phyloP scores from a whole-genome alignment of 2,888 invertebrate species.

The Drosophila diplacantha region DNA sequence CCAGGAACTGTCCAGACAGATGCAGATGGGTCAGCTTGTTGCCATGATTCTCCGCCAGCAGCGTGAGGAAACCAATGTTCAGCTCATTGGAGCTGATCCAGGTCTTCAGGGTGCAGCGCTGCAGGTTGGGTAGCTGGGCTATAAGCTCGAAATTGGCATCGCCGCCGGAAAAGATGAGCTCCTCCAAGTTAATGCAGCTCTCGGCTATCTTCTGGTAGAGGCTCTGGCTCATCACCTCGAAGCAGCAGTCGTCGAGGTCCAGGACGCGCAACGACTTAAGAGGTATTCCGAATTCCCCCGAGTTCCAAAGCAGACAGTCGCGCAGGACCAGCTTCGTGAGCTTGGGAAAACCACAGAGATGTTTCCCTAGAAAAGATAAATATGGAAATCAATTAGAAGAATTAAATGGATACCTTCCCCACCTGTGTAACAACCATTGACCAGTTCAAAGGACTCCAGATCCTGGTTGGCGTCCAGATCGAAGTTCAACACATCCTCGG shows the following conservation, averaged over 20 bases:
- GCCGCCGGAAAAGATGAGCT: conserved; percentile 59
- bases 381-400: background rate
- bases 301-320: conserved; percentile 61
- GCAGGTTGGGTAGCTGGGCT: conserved; percentile 51
- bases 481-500: conserved; percentile 56
- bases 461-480: conserved; percentile 46
- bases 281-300: conserved; percentile 59
- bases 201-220: conserved; percentile 60
- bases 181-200: conserved; percentile 50
- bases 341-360: conserved; percentile 52
- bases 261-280: conserved; percentile 39
- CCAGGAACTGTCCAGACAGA: conserved; percentile 52
- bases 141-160: conserved; percentile 60
- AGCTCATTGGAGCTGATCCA: conserved; percentile 61
- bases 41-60: conserved; percentile 45
- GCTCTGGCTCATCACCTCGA: conserved; percentile 59
- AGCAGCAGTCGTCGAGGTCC: conserved; percentile 60
- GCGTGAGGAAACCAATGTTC: conserved; percentile 49
- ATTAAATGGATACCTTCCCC: background rate
- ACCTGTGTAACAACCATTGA: conserved; percentile 64
- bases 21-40: conserved; percentile 49
- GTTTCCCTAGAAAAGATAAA: conserved; percentile 41
- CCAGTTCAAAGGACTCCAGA: conserved; percentile 52
- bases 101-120: conserved; percentile 56
- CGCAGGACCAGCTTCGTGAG: conserved; percentile 49